Base-by-base conservation (phyloP, 1,140 invertebrate genomes). In the Zaprionus inermis region DNA sequence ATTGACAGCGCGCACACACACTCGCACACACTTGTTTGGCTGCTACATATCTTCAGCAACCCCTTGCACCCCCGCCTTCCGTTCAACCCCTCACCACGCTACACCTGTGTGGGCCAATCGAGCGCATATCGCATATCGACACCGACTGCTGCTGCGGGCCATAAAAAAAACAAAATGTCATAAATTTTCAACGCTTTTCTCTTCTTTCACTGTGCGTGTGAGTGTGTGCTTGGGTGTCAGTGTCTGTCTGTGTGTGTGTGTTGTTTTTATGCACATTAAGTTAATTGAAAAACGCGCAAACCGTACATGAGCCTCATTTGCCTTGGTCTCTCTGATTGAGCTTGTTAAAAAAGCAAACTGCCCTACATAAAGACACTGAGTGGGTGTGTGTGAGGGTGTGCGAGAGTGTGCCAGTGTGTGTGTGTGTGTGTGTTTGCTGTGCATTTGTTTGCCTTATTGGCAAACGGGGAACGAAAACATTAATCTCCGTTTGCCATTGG, bases 401-500 rank as follows among this genome's bases (percentile, higher is more conserved):
- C 12, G 18, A 16, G 22, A 16, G 24, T 66, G 24, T 36, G 44
- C 32, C 41, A n/a, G 22, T 14, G 16, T 51, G 28, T 6, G 1
- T 60, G 57, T 51, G 36, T 51, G 34, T 66, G 20, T 12, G 36
- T 34, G 24, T 32, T 56, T 60, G 36, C 32, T 71, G 54, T 54
- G 69, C 69, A 66, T 72, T 65, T 66, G 61, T 72, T 67, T 76
- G 58, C n/a, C 38, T 16, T 44, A 44, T 44, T 44, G 38, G 38
- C 38, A 44, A 44, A 44, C 16, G 38, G 38, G 38, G 44, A 59
- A 54, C 55, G 44, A 81, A 72, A 90, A 74, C 86, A 90, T 90
- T 90, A 90, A 90, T 90, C 86, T 90, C 86, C 86, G 86, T 80
- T 90, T 86, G 69, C 86, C 86, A 85, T 89, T 82, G 81, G 77